phyloP scores from a whole-genome alignment of 2,113 vertebrate genomes.

The Nesogale talazaci region DNA sequence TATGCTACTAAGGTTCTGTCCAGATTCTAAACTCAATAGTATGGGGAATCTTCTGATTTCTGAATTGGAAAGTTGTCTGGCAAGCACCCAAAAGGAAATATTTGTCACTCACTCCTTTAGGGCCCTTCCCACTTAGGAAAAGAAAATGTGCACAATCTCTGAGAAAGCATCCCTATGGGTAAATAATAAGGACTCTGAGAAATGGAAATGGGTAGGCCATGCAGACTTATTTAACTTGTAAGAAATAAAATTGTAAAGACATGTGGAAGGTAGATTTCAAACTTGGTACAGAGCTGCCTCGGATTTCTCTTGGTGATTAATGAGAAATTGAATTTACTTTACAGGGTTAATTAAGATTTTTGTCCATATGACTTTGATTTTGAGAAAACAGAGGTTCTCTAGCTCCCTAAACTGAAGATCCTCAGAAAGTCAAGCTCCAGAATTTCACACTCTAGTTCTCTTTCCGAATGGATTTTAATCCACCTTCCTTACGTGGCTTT shows the following conservation, averaged over 20 bases:
- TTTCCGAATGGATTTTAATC: conserved; percentile 28
- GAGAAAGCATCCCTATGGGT: not conserved
- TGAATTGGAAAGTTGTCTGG: conserved; percentile 28
- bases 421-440: not conserved
- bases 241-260: not conserved
- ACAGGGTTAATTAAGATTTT: not conserved
- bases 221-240: not conserved
- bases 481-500: not conserved
- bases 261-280: not conserved
- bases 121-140: not conserved
- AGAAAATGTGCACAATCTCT: not conserved
- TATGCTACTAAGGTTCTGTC: conserved; percentile 8
- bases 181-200: not conserved
- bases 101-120: not conserved
- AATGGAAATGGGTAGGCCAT: not conserved
- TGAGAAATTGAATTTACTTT: not conserved
- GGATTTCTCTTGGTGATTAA: conserved; percentile 20
- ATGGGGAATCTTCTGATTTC: not conserved
- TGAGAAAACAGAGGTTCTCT: not conserved
- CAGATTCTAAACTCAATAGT: conserved; percentile 24
- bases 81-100: not conserved
- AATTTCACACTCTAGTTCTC: not conserved
- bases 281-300: not conserved
- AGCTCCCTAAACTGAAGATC: not conserved
- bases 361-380: conserved; percentile 8